Conservation (phyloP, 2,113 vertebrate species). For the Pituophis catenifer region DNA sequence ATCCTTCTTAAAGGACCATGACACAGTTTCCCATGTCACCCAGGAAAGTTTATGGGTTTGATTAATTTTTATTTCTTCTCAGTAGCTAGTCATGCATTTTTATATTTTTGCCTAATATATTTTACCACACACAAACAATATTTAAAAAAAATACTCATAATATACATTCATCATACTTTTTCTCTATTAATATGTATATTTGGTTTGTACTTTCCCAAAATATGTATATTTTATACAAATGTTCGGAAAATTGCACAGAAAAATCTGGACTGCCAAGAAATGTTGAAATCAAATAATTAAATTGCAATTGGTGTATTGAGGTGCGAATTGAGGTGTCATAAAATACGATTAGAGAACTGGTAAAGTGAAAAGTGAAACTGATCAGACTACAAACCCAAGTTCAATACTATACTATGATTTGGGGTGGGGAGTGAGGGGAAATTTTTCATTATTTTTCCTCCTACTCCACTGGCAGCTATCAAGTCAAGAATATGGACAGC, state of each 20-base stretch:
- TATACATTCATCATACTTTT: background rate
- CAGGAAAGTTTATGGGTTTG: background rate
- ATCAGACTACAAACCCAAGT: background rate
- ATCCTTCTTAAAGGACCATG: background rate
- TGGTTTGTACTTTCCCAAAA: background rate
- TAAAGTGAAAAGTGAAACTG: background rate
- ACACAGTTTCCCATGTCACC: background rate
- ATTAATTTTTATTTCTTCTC: background rate
- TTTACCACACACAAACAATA: background rate
- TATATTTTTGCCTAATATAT: background rate
- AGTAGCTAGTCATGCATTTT: background rate
- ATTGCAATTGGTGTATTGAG: background rate
- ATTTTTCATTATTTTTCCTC: background rate
- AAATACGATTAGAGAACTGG: background rate
- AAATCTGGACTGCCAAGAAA: background rate
- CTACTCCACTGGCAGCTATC: background rate
- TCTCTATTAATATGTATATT: background rate
- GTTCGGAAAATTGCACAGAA: background rate
- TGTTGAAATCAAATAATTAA: background rate
- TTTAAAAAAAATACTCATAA: background rate
- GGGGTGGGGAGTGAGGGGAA: background rate
- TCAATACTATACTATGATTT: background rate
- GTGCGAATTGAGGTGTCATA: background rate
- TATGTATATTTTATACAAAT: background rate
- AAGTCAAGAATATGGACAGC: background rate